phyloP scores from a whole-genome alignment of 2,888 invertebrate species.

The Encarsia formosa region DNA sequence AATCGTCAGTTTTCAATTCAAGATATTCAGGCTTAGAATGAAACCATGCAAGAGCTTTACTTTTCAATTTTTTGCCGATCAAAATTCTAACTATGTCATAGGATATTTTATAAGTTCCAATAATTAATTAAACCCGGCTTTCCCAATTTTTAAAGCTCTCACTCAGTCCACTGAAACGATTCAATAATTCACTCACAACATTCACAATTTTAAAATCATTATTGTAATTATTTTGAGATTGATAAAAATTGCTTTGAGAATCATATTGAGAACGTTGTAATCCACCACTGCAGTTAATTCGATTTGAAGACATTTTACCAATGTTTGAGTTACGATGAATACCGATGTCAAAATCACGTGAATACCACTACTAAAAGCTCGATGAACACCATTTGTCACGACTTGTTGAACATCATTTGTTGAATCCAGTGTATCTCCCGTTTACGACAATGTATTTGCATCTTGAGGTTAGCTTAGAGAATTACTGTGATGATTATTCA shows the following conservation, averaged over 20 bases:
- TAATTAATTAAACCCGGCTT: neutral
- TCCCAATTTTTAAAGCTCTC: neutral
- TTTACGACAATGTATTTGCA: too few relatives aligned
- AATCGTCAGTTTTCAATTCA: conserved; percentile 7
- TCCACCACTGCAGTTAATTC: neutral
- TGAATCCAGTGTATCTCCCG: too few relatives aligned
- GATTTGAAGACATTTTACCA: too few relatives aligned
- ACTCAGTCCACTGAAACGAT: neutral
- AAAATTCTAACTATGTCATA: neutral
- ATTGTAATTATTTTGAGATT: neutral
- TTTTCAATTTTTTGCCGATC: neutral
- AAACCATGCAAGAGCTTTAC: conserved; percentile 8
- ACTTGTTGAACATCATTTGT: too few relatives aligned
- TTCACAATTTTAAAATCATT: neutral
- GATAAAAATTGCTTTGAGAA: neutral
- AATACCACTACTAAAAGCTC: too few relatives aligned
- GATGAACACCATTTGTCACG: too few relatives aligned
- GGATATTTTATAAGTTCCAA: neutral
- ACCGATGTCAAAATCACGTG: too few relatives aligned
- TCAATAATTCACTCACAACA: neutral
- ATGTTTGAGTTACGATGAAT: too few relatives aligned
- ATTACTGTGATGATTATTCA: too few relatives aligned
- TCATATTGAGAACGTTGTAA: neutral
- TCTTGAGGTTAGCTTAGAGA: too few relatives aligned
- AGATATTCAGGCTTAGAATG: conserved; percentile 23